Evolutionary conservation across 2,797 vertebrate species (phyloP).

Genomic region (Buphagus erythrorhynchus): DNA sequence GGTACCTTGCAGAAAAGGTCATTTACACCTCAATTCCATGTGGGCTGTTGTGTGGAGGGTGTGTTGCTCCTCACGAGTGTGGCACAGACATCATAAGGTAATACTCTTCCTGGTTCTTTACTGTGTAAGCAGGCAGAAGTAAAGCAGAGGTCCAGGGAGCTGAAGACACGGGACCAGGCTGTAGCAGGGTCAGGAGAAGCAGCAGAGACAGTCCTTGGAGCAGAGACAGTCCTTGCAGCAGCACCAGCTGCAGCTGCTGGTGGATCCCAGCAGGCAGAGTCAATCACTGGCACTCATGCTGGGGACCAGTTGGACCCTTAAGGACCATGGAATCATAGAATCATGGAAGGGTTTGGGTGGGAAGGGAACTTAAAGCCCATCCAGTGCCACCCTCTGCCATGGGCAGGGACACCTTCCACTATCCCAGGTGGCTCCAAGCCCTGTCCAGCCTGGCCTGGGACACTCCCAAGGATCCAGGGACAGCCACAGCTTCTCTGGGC

Average conservation of each 20-base stretch:
- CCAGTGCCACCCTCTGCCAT: fast-evolving
- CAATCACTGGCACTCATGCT: fast-evolving
- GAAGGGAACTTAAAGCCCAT: neutral
- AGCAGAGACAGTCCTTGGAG: neutral
- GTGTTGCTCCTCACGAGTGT: neutral
- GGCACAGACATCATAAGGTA: neutral
- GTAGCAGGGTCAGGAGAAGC: neutral
- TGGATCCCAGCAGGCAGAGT: neutral
- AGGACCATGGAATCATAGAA: neutral
- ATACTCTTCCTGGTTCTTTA: neutral
- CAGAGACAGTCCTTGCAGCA: neutral
- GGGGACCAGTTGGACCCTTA: neutral
- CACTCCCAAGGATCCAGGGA: neutral
- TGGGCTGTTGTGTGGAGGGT: neutral
- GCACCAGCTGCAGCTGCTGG: neutral
- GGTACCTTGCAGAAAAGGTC: neutral
- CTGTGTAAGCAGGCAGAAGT: neutral
- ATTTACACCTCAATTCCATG: fast-evolving
- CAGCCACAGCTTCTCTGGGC: neutral
- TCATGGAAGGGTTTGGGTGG: neutral
- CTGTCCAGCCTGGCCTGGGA: fast-evolving
- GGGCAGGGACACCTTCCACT: fast-evolving
- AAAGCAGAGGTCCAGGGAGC: neutral
- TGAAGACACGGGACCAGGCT: neutral
- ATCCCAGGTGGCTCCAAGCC: fast-evolving